A percentile compares a stretch with the other conserved stretches of the same genome.
phyloP scores from a whole-genome alignment of 2,113 vertebrate species.

The Passer montanus region DNA sequence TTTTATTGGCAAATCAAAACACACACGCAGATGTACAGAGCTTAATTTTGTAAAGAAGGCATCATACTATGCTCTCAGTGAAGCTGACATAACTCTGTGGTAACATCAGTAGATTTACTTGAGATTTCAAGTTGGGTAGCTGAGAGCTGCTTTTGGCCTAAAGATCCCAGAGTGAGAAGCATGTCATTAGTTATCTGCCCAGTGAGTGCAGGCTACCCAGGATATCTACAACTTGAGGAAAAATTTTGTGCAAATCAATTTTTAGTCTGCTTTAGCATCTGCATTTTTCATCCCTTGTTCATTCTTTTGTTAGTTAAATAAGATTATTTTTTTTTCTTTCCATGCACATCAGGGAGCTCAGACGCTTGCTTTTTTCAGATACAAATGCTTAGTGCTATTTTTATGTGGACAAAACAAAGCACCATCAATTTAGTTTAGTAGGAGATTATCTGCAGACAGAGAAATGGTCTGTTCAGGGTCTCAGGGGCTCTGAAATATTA shows the following conservation, averaged over 20 bases:
- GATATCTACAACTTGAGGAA: constrained; percentile 48
- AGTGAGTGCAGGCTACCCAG: background rate
- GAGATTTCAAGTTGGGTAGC: background rate
- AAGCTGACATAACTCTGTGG: background rate
- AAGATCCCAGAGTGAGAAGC: constrained; percentile 35
- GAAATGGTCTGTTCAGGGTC: constrained; percentile 19
- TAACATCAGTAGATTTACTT: constrained; percentile 3
- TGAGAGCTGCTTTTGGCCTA: constrained; percentile 1
- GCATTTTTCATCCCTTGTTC: constrained; percentile 34
- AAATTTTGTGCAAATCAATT: constrained; percentile 41
- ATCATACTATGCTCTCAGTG: background rate
- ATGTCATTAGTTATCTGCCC: constrained; percentile 54
- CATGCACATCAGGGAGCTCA: background rate
- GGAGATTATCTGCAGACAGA: constrained; percentile 39
- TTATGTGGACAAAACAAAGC: constrained; percentile 44
- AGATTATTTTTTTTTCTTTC: constrained; percentile 11
- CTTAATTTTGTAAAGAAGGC: constrained; percentile 48
- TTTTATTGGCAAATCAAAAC: constrained; percentile 65
- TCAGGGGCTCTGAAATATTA: constrained; percentile 41
- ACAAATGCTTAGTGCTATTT: constrained; percentile 29
- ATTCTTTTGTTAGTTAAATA: constrained; percentile 62
- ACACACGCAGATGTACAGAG: constrained; percentile 39
- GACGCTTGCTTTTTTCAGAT: constrained; percentile 17
- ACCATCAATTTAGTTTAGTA: constrained; percentile 41
- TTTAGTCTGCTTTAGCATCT: constrained; percentile 33